Evolutionary conservation across 1,140 invertebrate species (phyloP).

Genomic region (Andrena cerasifolii): DNA sequence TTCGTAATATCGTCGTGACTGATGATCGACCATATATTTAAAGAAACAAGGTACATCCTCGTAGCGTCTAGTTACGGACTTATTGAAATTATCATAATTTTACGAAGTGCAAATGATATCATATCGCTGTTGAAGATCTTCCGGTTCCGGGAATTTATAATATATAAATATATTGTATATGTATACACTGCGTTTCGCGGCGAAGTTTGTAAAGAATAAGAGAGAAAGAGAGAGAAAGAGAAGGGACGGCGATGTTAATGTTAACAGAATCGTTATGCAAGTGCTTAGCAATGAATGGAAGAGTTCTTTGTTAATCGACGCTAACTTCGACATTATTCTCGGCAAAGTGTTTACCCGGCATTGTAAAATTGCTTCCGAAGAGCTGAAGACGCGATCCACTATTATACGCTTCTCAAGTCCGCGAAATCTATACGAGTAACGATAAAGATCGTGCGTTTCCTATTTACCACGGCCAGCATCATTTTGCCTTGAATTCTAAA

Average conservation of each 20-base stretch:
- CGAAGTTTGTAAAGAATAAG: conserved; percentile 25
- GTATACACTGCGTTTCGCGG: conserved; percentile 43
- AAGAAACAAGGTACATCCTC: conserved; percentile 24
- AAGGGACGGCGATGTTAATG: conserved; percentile 53
- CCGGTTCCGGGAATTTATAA: conserved; percentile 45
- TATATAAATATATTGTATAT: conserved; percentile 50
- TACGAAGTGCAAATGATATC: conserved; percentile 53
- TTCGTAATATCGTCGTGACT: conserved; percentile 39
- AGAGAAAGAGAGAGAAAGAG: neutral
- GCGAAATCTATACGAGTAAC: neutral
- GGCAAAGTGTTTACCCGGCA: conserved; percentile 38
- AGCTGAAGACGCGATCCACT: neutral
- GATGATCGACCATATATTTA: conserved; percentile 24
- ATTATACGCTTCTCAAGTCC: conserved; percentile 10
- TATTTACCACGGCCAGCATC: conserved; percentile 27
- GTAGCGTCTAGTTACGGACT: conserved; percentile 26
- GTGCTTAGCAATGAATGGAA: conserved; percentile 46
- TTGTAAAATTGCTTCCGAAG: conserved; percentile 19
- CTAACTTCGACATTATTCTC: conserved; percentile 44
- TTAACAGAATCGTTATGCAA: conserved; percentile 51
- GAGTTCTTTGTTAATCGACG: conserved; percentile 45
- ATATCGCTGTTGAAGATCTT: conserved; percentile 64
- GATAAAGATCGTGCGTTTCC: conserved; percentile 16
- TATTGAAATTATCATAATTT: conserved; percentile 47
- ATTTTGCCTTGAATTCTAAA: conserved; percentile 45